phyloP scores from a whole-genome alignment of 2,113 vertebrate species.

The Sinocyclocheilus grahami region DNA sequence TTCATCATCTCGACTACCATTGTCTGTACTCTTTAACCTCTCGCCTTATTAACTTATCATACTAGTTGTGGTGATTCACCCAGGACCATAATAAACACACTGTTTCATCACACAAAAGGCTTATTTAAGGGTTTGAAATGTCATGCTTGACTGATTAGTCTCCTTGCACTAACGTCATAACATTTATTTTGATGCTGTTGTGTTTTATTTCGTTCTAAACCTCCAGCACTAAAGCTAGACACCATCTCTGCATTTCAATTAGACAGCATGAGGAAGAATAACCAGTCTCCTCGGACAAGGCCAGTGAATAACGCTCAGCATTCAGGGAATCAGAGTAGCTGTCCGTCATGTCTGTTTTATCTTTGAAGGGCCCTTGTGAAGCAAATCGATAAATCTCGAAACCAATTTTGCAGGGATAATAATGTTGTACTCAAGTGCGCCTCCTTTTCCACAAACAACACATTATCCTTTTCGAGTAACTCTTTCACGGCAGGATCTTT shows the following conservation, averaged over 20 bases:
- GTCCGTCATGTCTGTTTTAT: slow-evolving; percentile 41
- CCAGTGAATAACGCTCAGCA: slow-evolving; percentile 24
- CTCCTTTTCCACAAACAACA: slow-evolving; percentile 31
- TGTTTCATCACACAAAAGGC: background rate
- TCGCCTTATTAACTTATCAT: background rate
- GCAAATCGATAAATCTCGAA: slow-evolving; percentile 50
- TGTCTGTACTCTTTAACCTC: background rate
- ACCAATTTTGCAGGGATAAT: slow-evolving; percentile 49
- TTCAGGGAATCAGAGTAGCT: slow-evolving; percentile 14
- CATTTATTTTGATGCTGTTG: slow-evolving; percentile 16
- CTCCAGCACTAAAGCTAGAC: slow-evolving; percentile 8
- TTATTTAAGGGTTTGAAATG: background rate
- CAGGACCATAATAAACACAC: background rate
- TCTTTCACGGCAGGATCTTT: slow-evolving; percentile 2
- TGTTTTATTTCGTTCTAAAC: background rate
- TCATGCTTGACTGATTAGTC: background rate
- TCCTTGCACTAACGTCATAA: background rate
- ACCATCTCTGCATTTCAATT: slow-evolving; percentile 37
- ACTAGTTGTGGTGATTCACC: background rate
- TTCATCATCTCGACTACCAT: background rate
- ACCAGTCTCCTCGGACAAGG: background rate
- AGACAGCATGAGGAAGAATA: slow-evolving; percentile 13
- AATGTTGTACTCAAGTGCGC: slow-evolving; percentile 24
- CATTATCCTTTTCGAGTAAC: slow-evolving; percentile 33
- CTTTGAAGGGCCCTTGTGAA: slow-evolving; percentile 39